phyloP scores from a whole-genome alignment of 37 sponge, comb jelly and placozoan genomes.

The Beroe forskalii region DNA sequence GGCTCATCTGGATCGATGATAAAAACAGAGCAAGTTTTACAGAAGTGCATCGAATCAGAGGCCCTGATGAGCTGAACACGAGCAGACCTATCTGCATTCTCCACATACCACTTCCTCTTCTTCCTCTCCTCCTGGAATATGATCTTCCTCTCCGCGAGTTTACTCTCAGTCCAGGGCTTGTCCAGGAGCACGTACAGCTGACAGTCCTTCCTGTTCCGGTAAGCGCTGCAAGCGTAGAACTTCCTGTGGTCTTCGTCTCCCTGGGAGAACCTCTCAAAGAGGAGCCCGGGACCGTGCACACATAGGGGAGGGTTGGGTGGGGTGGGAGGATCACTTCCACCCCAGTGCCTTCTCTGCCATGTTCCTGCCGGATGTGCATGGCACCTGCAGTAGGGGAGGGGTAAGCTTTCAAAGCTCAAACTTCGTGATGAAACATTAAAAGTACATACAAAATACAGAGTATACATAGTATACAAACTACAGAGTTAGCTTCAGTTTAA shows the following conservation, averaged over 20 bases:
- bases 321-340: slow-evolving; percentile 58
- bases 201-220: slow-evolving; percentile 57
- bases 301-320: slow-evolving; percentile 37
- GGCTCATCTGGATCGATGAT: slow-evolving; percentile 7
- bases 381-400: not conserved
- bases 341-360: slow-evolving; percentile 46
- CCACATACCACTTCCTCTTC: slow-evolving; percentile 38
- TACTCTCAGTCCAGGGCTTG: slow-evolving; percentile 22
- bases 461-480: no score
- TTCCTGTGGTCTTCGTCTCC: slow-evolving; percentile 15
- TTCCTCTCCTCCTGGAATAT: slow-evolving; percentile 57
- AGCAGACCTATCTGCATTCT: not conserved
- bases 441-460: no score
- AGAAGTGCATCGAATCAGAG: not conserved
- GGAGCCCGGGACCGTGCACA: slow-evolving; percentile 46
- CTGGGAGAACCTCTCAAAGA: slow-evolving; percentile 60
- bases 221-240: slow-evolving; percentile 49
- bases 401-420: no score
- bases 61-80: slow-evolving; percentile 20
- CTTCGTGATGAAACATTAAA: no score
- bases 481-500: no score
- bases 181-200: slow-evolving; percentile 28
- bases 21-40: slow-evolving; percentile 37
- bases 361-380: slow-evolving; percentile 32
- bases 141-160: not conserved